A percentile compares a stretch with the other conserved stretches of the same genome.
phyloP scores from a whole-genome alignment of 2,797 vertebrate species.

The Pristis pectinata region DNA sequence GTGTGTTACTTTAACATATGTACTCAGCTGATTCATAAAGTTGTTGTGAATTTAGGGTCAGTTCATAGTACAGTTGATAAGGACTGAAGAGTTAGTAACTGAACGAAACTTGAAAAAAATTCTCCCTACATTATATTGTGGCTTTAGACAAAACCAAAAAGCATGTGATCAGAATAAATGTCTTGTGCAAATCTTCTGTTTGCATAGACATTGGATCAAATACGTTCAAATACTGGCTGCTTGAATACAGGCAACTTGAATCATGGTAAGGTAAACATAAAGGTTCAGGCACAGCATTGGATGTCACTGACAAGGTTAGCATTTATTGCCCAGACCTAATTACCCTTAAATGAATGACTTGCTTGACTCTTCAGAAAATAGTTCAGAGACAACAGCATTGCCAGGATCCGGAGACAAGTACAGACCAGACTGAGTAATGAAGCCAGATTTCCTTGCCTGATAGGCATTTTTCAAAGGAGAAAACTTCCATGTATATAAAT shows the following conservation, averaged over 20 bases:
- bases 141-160: neutral
- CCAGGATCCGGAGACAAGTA: too few species aligned
- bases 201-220: neutral
- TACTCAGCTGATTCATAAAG: neutral
- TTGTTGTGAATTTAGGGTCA: neutral
- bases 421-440: too few species aligned
- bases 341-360: too few species aligned
- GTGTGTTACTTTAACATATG: neutral
- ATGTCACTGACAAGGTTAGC: too few species aligned
- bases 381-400: too few species aligned
- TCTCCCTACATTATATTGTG: neutral
- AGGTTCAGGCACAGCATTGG: neutral
- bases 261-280: neutral
- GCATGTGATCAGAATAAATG: neutral
- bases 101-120: neutral
- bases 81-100: constrained; percentile 15
- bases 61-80: neutral
- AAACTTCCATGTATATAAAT: neutral
- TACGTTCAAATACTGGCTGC: constrained; percentile 1
- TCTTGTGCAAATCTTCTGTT: neutral
- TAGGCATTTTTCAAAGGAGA: too few species aligned
- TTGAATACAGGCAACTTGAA: neutral
- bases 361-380: too few species aligned
- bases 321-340: too few species aligned
- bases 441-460: too few species aligned